Evolutionary conservation across 1,140 invertebrate genomes (phyloP).

Genomic region (Eumaeus atala): DNA sequence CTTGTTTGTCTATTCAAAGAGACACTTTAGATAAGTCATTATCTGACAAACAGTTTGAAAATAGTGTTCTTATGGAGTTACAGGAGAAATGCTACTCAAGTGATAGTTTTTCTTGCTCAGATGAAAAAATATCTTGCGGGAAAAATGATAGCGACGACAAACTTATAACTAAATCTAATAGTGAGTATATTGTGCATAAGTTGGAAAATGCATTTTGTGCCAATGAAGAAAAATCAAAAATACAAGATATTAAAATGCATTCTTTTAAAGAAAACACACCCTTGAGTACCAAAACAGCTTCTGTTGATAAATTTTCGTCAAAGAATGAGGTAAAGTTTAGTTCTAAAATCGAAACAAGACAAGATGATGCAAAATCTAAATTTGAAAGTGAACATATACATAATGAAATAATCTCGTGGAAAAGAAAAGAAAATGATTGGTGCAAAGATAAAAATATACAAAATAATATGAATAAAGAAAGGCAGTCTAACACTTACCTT

Average conservation of each 20-base stretch:
- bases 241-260: slow-evolving; percentile 16
- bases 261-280: slow-evolving; percentile 23
- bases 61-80: slow-evolving; percentile 19
- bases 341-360: slow-evolving; percentile 28
- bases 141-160: slow-evolving; percentile 23
- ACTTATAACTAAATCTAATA: slow-evolving; percentile 17
- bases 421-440: slow-evolving; percentile 35
- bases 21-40: slow-evolving; percentile 10
- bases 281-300: slow-evolving; percentile 20
- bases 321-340: slow-evolving; percentile 24
- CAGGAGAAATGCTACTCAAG: slow-evolving; percentile 19
- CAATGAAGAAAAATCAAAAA: slow-evolving; percentile 22
- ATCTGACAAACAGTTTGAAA: slow-evolving; percentile 18
- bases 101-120: slow-evolving; percentile 17
- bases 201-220: slow-evolving; percentile 21
- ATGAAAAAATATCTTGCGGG: slow-evolving; percentile 19
- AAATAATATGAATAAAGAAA: slow-evolving; percentile 41
- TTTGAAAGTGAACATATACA: slow-evolving; percentile 35
- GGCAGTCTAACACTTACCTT: slow-evolving; percentile 36
- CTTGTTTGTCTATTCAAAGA: slow-evolving; percentile 9
- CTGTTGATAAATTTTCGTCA: slow-evolving; percentile 22
- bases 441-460: slow-evolving; percentile 32
- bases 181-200: slow-evolving; percentile 15
- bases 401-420: slow-evolving; percentile 28
- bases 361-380: slow-evolving; percentile 33